Conservation (phyloP, 2,888 invertebrate genomes). For the Eucriotettix oculatus region DNA sequence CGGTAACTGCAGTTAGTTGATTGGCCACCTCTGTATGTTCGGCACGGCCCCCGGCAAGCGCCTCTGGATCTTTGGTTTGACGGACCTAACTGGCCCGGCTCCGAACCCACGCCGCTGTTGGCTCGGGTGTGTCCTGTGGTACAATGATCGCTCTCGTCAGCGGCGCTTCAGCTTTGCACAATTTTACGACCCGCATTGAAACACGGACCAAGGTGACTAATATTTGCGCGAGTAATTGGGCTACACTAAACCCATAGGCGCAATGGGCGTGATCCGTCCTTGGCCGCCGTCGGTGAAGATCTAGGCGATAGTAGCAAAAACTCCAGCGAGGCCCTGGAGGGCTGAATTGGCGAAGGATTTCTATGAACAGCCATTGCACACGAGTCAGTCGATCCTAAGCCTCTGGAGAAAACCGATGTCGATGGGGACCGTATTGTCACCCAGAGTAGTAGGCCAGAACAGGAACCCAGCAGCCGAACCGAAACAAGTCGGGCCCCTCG, state of each 20-base stretch:
- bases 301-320: neutral
- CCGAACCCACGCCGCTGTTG: neutral
- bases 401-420: neutral
- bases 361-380: slow-evolving; percentile 42
- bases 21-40: slow-evolving; percentile 3
- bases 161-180: slow-evolving; percentile 29
- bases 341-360: slow-evolving; percentile 33
- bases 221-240: slow-evolving; percentile 54
- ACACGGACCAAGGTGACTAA: slow-evolving; percentile 61
- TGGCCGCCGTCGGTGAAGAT: neutral
- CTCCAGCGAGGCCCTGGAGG: neutral
- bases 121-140: slow-evolving; percentile 16
- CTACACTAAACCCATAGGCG: too few relatives aligned
- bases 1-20: neutral
- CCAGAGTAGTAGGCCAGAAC: neutral
- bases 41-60: neutral
- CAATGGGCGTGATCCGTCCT: neutral
- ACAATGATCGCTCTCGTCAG: slow-evolving; percentile 16
- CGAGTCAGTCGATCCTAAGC: too few relatives aligned
- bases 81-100: neutral
- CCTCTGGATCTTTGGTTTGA: neutral
- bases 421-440: neutral
- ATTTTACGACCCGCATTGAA: slow-evolving; percentile 57
- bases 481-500: neutral
- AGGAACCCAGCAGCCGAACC: neutral